Evolutionary conservation across 1,140 invertebrate species (phyloP).

Genomic region (Drosophila elegans): DNA sequence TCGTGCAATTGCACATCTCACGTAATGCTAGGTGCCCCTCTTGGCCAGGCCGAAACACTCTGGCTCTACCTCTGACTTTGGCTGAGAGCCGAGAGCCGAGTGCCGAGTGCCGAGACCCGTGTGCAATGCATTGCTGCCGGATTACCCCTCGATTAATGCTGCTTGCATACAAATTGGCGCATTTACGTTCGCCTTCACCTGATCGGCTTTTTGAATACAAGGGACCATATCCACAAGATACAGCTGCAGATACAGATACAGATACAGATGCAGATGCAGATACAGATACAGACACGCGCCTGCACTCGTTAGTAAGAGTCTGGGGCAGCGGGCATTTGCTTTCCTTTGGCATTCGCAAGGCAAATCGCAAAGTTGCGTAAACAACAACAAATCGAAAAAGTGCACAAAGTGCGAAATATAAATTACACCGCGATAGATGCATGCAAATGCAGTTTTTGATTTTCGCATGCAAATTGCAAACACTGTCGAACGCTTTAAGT

Average conservation of each 20-base stretch:
- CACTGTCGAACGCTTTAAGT: constrained; percentile 32
- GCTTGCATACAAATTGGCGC: constrained; percentile 81
- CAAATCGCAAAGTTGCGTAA: constrained; percentile 67
- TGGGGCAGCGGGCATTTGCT: constrained; percentile 38
- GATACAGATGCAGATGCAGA: constrained; percentile 36
- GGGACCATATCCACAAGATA: constrained; percentile 48
- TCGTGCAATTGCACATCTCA: constrained; percentile 76
- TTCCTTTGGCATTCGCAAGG: constrained; percentile 45
- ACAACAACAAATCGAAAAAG: constrained; percentile 69
- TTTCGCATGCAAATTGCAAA: constrained; percentile 40
- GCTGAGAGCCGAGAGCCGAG: background rate
- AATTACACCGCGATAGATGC: constrained; percentile 68
- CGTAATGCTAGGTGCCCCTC: constrained; percentile 43
- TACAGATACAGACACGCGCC: constrained; percentile 67
- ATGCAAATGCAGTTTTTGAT: constrained; percentile 66
- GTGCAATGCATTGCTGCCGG: constrained; percentile 73
- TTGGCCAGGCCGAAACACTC: constrained; percentile 13
- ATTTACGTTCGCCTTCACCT: constrained; percentile 55
- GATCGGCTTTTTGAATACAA: background rate
- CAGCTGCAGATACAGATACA: constrained; percentile 45
- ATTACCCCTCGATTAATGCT: constrained; percentile 79
- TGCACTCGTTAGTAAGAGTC: constrained; percentile 69
- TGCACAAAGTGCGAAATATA: constrained; percentile 59
- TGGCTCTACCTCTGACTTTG: constrained; percentile 35
- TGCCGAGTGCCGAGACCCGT: constrained; percentile 20